A percentile compares a stretch with the other conserved stretches of the same genome.
phyloP scores from a whole-genome alignment of 2,113 vertebrate genomes.

The Triplophysa siluroides region DNA sequence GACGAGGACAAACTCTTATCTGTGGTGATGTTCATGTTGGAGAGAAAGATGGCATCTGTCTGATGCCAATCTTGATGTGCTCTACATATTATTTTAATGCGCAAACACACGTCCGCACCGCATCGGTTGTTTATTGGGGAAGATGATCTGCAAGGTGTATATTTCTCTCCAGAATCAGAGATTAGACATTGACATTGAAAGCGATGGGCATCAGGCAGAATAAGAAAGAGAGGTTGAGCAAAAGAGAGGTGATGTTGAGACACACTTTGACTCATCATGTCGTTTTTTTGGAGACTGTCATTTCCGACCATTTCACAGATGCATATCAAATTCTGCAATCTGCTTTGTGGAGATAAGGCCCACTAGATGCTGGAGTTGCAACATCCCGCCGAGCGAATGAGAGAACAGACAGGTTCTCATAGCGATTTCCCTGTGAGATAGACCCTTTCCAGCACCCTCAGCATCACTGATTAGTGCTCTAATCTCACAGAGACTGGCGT shows the following conservation, averaged over 20 bases:
- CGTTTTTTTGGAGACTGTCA: conserved; percentile 71
- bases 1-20: conserved; percentile 70
- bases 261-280: conserved; percentile 66
- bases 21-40: conserved; percentile 60
- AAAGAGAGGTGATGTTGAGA: conserved; percentile 64
- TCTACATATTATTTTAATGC: conserved; percentile 22
- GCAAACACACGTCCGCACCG: conserved; percentile 28
- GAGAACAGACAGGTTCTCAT: conserved; percentile 72
- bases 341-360: conserved; percentile 76
- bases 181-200: conserved; percentile 49
- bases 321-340: conserved; percentile 76
- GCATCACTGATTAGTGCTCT: conserved; percentile 69
- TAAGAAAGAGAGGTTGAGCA: conserved; percentile 42
- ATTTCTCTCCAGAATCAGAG: conserved; percentile 41
- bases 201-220: conserved; percentile 28
- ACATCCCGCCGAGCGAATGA: conserved; percentile 77
- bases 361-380: conserved; percentile 76
- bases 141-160: conserved; percentile 40
- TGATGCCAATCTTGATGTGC: conserved; percentile 64
- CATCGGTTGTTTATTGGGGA: background rate
- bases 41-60: conserved; percentile 63
- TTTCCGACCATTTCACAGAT: conserved; percentile 80
- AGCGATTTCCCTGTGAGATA: conserved; percentile 72
- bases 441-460: conserved; percentile 50
- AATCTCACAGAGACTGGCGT: conserved; percentile 66